A percentile compares a stretch with the other conserved stretches of the same genome.
Evolutionary conservation across 1,140 invertebrate species (phyloP).

Genomic region (Elysia chlorotica): DNA sequence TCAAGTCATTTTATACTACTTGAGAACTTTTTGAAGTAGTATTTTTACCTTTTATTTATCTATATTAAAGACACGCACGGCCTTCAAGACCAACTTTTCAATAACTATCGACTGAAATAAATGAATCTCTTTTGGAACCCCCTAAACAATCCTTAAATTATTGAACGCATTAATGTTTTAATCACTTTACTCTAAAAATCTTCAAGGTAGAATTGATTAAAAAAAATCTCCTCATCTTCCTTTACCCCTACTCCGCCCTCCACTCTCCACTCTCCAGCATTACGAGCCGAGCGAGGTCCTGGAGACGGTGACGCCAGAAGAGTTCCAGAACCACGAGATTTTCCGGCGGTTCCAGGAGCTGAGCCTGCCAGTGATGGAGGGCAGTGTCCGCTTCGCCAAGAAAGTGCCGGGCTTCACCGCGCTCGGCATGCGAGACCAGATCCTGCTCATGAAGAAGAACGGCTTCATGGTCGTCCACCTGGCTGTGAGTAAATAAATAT

Average conservation of each 20-base stretch:
- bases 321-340: constrained; percentile 32
- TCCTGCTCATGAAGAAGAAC: constrained; percentile 82
- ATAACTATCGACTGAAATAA: no score
- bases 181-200: no score
- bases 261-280: constrained; percentile 14
- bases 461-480: constrained; percentile 40
- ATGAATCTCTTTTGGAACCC: no score
- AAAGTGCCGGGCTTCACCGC: constrained; percentile 87
- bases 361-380: constrained; percentile 39
- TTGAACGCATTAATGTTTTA: no score
- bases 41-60: no score
- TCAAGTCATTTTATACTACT: not conserved
- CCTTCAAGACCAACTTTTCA: no score
- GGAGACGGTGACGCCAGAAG: constrained; percentile 21
- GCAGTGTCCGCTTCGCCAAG: constrained; percentile 89
- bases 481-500: constrained; percentile 42
- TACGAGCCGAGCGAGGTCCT: constrained; percentile 25
- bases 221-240: no score
- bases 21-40: no score
- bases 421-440: constrained; percentile 93
- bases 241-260: no score
- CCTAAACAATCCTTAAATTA: no score
- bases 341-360: constrained; percentile 41
- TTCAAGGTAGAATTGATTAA: no score
- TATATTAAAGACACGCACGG: no score